Percentiles rank a stretch among this genome's conserved stretches.
phyloP scores from a whole-genome alignment of 2,888 invertebrate species.

The Athetis lepigone region DNA sequence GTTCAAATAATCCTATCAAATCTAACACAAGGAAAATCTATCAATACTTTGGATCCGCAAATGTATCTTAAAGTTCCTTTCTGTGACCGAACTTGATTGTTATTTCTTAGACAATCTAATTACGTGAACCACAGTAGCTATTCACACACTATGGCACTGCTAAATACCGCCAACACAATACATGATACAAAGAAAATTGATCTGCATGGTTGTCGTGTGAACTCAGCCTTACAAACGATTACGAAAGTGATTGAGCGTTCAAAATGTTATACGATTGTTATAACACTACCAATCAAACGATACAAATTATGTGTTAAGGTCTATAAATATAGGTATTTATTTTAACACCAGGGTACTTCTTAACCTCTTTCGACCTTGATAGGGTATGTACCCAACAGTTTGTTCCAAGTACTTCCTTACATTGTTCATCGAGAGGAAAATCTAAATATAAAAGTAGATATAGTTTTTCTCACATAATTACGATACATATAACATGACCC shows the following conservation, averaged over 20 bases:
- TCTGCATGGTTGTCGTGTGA: slow-evolving; percentile 47
- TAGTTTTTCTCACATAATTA: slow-evolving; percentile 39
- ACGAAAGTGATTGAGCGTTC: slow-evolving; percentile 41
- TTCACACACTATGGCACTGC: slow-evolving; percentile 38
- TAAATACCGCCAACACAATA: slow-evolving; percentile 44
- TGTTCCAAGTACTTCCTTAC: slow-evolving; percentile 26
- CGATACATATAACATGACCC: slow-evolving; percentile 64
- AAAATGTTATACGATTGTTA: slow-evolving; percentile 31
- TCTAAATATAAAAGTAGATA: slow-evolving; percentile 6
- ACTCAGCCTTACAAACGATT: slow-evolving; percentile 43
- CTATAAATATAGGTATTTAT: slow-evolving; percentile 23
- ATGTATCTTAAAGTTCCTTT: no score
- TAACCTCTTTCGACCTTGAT: slow-evolving; percentile 21
- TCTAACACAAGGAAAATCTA: slow-evolving; percentile 4
- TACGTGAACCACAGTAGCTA: slow-evolving; percentile 17
- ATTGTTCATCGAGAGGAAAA: slow-evolving; percentile 41
- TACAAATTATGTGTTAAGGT: slow-evolving; percentile 9
- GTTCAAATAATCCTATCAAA: slow-evolving; percentile 3
- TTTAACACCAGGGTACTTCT: slow-evolving; percentile 14
- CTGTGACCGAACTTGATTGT: slow-evolving; percentile 26
- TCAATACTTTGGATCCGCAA: neutral
- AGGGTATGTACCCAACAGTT: neutral
- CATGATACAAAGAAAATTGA: slow-evolving; percentile 43
- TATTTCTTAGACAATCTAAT: slow-evolving; percentile 10
- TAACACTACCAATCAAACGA: slow-evolving; percentile 16